Percentiles rank a stretch among this genome's conserved stretches.
Evolutionary conservation across 2,113 vertebrate species (phyloP).

Genomic region (Hippocampus mohnikei): DNA sequence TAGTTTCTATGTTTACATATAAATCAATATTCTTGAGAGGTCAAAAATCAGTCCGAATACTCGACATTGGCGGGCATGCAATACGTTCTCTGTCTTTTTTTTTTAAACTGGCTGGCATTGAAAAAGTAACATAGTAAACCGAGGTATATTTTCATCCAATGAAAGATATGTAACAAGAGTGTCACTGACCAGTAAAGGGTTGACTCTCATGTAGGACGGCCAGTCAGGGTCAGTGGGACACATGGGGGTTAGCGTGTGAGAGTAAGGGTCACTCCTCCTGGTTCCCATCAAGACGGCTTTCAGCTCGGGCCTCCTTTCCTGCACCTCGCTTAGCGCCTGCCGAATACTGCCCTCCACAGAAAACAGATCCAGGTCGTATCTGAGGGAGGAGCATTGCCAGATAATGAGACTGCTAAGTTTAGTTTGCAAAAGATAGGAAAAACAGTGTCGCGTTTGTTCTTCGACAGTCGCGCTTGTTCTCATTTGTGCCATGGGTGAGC

Average conservation of each 20-base stretch:
- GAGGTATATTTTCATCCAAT: too few species aligned
- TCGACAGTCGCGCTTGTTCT: too few species aligned
- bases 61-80: too few species aligned
- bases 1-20: too few species aligned
- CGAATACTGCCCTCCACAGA: slow-evolving; percentile 84
- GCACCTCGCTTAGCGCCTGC: slow-evolving; percentile 78
- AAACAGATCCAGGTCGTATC: slow-evolving; percentile 80
- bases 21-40: too few species aligned
- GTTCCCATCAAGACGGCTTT: slow-evolving; percentile 92
- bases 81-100: too few species aligned
- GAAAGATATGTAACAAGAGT: neutral
- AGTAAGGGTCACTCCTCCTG: slow-evolving; percentile 88
- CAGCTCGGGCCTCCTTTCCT: slow-evolving; percentile 76
- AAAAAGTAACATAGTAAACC: too few species aligned
- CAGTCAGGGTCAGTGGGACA: slow-evolving; percentile 85
- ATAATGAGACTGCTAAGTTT: slow-evolving; percentile 1
- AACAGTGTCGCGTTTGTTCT: neutral
- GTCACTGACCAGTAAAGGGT: slow-evolving; percentile 81
- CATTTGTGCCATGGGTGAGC: too few species aligned
- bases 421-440: neutral
- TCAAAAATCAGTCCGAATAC: too few species aligned
- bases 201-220: slow-evolving; percentile 89
- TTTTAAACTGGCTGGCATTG: too few species aligned
- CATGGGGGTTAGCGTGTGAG: slow-evolving; percentile 75
- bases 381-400: slow-evolving; percentile 30